A percentile compares a stretch with the other conserved stretches of the same genome.
Conservation (phyloP, 53 echinoderm and acorn worm genomes). For the Crossaster papposus region DNA sequence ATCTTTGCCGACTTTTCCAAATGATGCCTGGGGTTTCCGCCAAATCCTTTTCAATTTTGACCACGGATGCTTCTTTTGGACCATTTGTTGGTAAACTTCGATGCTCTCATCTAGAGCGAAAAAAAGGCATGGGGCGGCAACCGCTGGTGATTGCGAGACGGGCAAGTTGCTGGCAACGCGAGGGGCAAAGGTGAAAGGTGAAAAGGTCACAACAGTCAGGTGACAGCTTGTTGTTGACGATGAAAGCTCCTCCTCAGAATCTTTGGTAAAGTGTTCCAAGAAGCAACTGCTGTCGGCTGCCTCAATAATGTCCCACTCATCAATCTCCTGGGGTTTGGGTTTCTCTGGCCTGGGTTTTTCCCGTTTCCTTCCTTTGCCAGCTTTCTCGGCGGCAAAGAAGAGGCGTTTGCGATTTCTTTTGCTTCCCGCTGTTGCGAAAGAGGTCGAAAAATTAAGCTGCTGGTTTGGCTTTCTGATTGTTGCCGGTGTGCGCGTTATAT, state of each 20-base stretch:
- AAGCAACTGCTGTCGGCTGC: neutral
- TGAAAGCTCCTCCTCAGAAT: neutral
- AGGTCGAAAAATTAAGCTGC: neutral
- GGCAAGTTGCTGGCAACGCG: neutral
- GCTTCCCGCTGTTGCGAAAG: neutral
- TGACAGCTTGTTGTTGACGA: neutral
- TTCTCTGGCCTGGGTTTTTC: neutral
- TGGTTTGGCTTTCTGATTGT: neutral
- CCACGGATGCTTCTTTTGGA: neutral
- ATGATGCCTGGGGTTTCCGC: no score
- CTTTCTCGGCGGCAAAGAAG: neutral
- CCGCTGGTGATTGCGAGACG: neutral
- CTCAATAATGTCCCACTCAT: slow-evolving; percentile 35
- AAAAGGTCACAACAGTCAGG: neutral
- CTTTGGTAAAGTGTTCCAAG: neutral
- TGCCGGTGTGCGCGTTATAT: neutral
- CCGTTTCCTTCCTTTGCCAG: neutral
- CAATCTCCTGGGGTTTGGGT: neutral
- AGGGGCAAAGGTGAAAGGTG: slow-evolving; percentile 32
- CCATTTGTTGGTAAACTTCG: neutral
- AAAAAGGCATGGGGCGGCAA: neutral
- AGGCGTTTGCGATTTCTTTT: neutral
- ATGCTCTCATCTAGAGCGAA: neutral
- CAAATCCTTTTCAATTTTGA: neutral
- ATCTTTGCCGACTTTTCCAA: no score